A percentile compares a stretch with the other conserved stretches of the same genome.
Conservation (phyloP, 1,140 invertebrate species). For the Elymnias hypermnestra region DNA sequence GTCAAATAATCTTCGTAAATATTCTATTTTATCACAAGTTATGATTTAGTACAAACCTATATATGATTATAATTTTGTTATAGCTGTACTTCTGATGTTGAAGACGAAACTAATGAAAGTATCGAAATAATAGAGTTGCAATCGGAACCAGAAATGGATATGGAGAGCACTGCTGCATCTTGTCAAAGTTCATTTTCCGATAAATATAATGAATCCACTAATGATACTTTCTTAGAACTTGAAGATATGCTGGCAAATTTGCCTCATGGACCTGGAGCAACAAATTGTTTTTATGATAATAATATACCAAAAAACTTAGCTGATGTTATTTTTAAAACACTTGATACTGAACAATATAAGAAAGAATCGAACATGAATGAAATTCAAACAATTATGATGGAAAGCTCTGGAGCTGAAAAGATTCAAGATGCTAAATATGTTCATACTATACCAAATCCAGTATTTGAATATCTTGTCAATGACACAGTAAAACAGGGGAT, state of each 20-base stretch:
- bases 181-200: background rate
- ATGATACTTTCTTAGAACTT: slow-evolving; percentile 45
- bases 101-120: slow-evolving; percentile 16
- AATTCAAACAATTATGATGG: too few species aligned
- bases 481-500: too few species aligned
- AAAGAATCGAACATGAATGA: too few species aligned
- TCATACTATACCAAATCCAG: too few species aligned
- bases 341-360: slow-evolving; percentile 9
- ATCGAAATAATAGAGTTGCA: slow-evolving; percentile 45
- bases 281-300: slow-evolving; percentile 40
- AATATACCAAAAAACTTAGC: too few species aligned
- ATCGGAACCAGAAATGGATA: slow-evolving; percentile 38
- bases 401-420: too few species aligned
- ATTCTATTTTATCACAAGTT: too few species aligned
- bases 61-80: background rate
- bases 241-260: slow-evolving; percentile 43
- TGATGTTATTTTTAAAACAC: background rate
- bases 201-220: slow-evolving; percentile 20
- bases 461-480: too few species aligned
- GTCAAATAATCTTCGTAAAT: too few species aligned
- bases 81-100: slow-evolving; percentile 10
- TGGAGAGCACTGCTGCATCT: background rate
- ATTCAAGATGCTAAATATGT: too few species aligned
- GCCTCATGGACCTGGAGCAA: too few species aligned
- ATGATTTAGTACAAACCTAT: too few species aligned